These are phyloP conservation scores for Vidua chalybeata DNA, from an alignment of 2,113 vertebrate genomes.

Conservation along the genomic window DNA sequence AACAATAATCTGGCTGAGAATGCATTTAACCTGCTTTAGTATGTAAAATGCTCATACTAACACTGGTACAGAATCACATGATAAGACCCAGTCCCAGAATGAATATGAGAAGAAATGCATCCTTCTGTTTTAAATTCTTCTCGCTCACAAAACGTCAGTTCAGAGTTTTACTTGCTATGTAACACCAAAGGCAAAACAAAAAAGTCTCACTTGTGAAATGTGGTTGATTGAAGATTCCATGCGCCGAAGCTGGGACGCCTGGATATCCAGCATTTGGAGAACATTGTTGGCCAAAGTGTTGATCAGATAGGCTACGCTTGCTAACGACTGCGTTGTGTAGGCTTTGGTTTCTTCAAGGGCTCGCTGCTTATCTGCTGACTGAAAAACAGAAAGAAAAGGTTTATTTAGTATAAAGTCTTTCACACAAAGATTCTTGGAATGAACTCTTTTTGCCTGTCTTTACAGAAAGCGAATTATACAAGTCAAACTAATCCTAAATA, in stretches of 20 bases:
- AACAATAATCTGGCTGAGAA: neutral
- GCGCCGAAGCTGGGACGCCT: constrained; percentile 95
- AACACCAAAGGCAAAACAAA: neutral
- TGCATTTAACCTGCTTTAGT: neutral
- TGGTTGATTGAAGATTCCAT: constrained; percentile 99
- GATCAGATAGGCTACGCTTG: constrained; percentile 98
- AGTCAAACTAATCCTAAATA: neutral
- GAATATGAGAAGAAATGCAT: neutral
- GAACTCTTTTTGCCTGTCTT: neutral
- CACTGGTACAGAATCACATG: neutral
- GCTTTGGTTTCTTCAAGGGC: constrained; percentile 99
- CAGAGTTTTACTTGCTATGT: neutral
- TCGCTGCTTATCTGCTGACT: constrained; percentile 95
- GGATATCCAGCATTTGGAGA: constrained; percentile 98
- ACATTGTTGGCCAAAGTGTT: constrained; percentile 99
- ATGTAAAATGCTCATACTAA: neutral
- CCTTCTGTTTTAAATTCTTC: neutral
- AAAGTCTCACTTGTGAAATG: constrained; percentile 90
- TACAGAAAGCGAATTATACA: neutral
- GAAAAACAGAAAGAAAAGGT: neutral
- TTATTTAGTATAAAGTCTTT: neutral
- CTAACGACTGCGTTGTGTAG: constrained; percentile 97
- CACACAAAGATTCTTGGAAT: neutral
- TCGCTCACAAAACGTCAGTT: neutral
- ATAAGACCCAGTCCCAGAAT: neutral